Evolutionary conservation across 2,797 vertebrate genomes (phyloP).

Genomic region (Uromys caudimaculatus): DNA sequence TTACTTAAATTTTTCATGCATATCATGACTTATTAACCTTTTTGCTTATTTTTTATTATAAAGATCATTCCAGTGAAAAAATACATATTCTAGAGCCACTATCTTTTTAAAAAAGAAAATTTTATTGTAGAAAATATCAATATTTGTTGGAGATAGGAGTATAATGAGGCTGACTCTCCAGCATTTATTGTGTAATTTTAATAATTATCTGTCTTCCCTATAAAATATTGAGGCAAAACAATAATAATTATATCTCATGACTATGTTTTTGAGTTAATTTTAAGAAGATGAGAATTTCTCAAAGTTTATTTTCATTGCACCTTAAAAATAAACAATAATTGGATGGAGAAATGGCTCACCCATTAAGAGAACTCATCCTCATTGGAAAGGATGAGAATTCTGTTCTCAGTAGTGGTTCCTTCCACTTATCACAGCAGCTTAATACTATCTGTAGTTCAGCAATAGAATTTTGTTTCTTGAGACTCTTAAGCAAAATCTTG

Average conservation of each 20-base stretch:
- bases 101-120: not conserved
- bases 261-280: not conserved
- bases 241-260: not conserved
- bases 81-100: not conserved
- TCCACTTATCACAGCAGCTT: not conserved
- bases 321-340: not conserved
- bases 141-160: not conserved
- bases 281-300: not conserved
- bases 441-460: not conserved
- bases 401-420: not conserved
- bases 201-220: not conserved
- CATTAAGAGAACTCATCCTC: not conserved
- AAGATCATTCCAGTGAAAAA: not conserved
- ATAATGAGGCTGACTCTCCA: not conserved
- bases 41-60: not conserved
- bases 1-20: slow-evolving; percentile 24
- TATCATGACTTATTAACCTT: slow-evolving; percentile 16
- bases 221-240: not conserved
- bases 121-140: slow-evolving; percentile 18
- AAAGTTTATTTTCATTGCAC: not conserved
- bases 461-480: slow-evolving; percentile 15
- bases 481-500: slow-evolving; percentile 9
- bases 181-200: not conserved
- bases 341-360: not conserved
- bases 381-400: not conserved